Conservation (phyloP, 2,113 vertebrate genomes). For the Tautogolabrus adspersus region DNA sequence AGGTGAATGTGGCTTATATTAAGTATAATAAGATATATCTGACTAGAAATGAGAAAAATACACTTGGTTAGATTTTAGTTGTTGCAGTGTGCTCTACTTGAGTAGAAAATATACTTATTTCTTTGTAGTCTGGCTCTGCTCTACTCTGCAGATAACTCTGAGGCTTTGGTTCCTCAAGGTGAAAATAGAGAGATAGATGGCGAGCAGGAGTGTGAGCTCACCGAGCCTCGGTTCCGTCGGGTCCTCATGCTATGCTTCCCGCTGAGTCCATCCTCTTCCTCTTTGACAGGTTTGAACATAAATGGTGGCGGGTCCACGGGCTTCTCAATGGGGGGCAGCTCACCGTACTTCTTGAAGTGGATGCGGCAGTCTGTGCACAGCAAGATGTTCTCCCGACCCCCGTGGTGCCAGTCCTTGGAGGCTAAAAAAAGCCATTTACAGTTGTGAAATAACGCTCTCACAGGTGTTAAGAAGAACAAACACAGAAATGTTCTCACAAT, state of each 20-base stretch:
- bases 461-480: conserved; percentile 24
- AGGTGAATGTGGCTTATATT: too few relatives aligned
- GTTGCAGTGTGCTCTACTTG: background rate
- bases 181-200: conserved; percentile 54
- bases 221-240: conserved; percentile 96
- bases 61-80: too few relatives aligned
- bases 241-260: conserved; percentile 99
- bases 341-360: conserved; percentile 99
- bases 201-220: conserved; percentile 67
- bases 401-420: conserved; percentile 99
- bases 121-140: conserved; percentile 8
- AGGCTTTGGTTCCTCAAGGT: conserved; percentile 38
- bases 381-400: conserved; percentile 96
- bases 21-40: too few relatives aligned
- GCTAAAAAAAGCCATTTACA: conserved; percentile 84
- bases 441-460: conserved; percentile 53
- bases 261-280: conserved; percentile 98
- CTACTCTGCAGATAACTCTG: conserved; percentile 16
- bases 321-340: conserved; percentile 98
- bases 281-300: conserved; percentile 99
- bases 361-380: conserved; percentile 97
- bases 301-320: conserved; percentile 98
- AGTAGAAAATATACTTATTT: background rate
- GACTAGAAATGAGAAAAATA: too few relatives aligned
- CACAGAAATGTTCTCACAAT: conserved; percentile 30